These are phyloP conservation scores for Tiliacea aurago DNA, from an alignment of 2,888 invertebrate genomes.

Conservation along the genomic window DNA sequence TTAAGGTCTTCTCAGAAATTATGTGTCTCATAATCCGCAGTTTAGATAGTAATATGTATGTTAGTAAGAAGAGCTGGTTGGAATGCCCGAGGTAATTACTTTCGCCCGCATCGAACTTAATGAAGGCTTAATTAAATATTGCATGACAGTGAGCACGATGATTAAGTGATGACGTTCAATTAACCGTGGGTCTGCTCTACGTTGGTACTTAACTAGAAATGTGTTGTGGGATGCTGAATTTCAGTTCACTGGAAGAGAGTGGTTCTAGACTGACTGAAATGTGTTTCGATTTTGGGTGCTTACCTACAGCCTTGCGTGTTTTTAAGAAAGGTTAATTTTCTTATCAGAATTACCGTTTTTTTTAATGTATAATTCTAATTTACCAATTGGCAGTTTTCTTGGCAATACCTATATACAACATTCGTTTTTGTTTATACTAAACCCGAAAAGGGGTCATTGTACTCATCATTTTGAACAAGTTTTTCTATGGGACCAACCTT, in stretches of 20 bases:
- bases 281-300: neutral
- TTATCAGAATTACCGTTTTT: neutral
- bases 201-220: constrained; percentile 5
- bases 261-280: neutral
- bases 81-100: constrained; percentile 78
- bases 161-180: constrained; percentile 69
- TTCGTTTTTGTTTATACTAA: too few relatives aligned
- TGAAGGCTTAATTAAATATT: constrained; percentile 81
- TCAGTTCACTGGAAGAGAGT: neutral
- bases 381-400: neutral
- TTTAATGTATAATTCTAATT: neutral
- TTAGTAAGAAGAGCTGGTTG: constrained; percentile 71
- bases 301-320: neutral
- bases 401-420: too few relatives aligned
- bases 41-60: constrained; percentile 53
- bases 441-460: too few relatives aligned
- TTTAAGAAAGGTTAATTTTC: neutral
- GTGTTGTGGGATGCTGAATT: constrained; percentile 15
- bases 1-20: constrained; percentile 51
- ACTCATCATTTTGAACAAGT: too few relatives aligned
- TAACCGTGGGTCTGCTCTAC: constrained; percentile 46
- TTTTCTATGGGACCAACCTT: too few relatives aligned
- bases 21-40: constrained; percentile 53
- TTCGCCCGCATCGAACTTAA: constrained; percentile 78
- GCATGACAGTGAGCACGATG: constrained; percentile 73